Evolutionary conservation across 1,140 invertebrate genomes (phyloP).

Genomic region (Drosophila sechellia): DNA sequence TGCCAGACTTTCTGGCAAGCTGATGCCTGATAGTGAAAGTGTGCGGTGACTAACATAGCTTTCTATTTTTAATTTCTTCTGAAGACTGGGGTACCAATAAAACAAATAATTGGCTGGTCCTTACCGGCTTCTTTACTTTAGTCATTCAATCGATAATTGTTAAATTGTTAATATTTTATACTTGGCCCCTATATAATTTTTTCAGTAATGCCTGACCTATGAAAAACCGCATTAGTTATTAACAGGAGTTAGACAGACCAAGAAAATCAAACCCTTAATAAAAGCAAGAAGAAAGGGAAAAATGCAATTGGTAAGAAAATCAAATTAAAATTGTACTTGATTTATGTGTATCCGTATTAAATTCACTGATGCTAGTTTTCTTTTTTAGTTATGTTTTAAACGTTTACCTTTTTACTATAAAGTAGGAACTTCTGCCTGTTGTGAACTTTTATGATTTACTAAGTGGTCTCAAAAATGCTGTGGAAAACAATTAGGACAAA

Average conservation of each 20-base stretch:
- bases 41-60: slow-evolving; percentile 27
- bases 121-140: slow-evolving; percentile 38
- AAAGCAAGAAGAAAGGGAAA: slow-evolving; percentile 35
- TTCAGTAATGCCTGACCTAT: slow-evolving; percentile 67
- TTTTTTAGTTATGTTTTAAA: slow-evolving; percentile 42
- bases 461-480: slow-evolving; percentile 48
- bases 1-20: slow-evolving; percentile 15
- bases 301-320: slow-evolving; percentile 22
- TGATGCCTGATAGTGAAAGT: slow-evolving; percentile 13
- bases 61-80: slow-evolving; percentile 16
- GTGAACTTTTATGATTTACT: slow-evolving; percentile 43
- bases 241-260: slow-evolving; percentile 51
- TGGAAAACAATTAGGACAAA: slow-evolving; percentile 46
- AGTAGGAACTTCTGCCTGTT: slow-evolving; percentile 80
- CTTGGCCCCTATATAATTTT: slow-evolving; percentile 83
- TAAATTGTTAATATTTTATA: slow-evolving; percentile 72
- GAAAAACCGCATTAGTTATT: slow-evolving; percentile 63
- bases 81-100: slow-evolving; percentile 61
- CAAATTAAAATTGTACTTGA: slow-evolving; percentile 22
- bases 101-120: slow-evolving; percentile 38
- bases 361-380: slow-evolving; percentile 72
- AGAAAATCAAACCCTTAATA: slow-evolving; percentile 45
- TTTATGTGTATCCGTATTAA: slow-evolving; percentile 52
- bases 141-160: slow-evolving; percentile 40
- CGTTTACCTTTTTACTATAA: slow-evolving; percentile 73